Base-by-base conservation (phyloP, 2,113 vertebrate species). In the Cheirogaleus medius region DNA sequence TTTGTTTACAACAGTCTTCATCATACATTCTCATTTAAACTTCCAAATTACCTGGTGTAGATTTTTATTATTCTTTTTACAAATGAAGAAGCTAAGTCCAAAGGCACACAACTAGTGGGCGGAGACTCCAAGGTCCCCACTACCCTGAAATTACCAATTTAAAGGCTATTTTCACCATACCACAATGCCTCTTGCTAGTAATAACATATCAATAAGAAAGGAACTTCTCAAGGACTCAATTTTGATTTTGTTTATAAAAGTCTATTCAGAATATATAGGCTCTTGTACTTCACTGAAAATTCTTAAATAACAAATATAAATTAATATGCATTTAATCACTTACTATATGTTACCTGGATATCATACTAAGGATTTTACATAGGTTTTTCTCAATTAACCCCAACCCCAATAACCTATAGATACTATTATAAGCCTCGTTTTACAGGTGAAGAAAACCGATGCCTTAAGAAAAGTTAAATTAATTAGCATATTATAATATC, bases 161-260 rank as follows among this genome's bases (percentile, higher is more conserved):
- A 95, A 96, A 77, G 25, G 71, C 60, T 94, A n/a, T 91, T 92
- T 94, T 92, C 44, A 82, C 27, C 68, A 25, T 58, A 82, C 47
- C 20, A 44, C 42, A 95, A 84, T 10, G 74, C 25, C 64, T 87
- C 42, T 92, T 58, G 92, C 63, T 49, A 93, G 68, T 85, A 95
- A 86, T 47, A 87, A 93, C 29, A 78, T 20, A 82, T 18, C 47
- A 94, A 68, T 20, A 90, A 93, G 34, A 42, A 95, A 91, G 60
- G 60, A 63, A 63, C 25, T 63, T 60, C 29, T 95, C 60, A 71
- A 82, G 25, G 13, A 71, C 47, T 90, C 52, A 86, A 84, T 84
- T 92, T 71, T 66, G 32, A 84, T 66, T 92, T 92, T 52, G 80
- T 52, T 88, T 52, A 87, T n/a, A 34, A 71, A 94, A 63, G 29